phyloP scores from a whole-genome alignment of 2,797 vertebrate species.

The Micromesistius poutassou region DNA sequence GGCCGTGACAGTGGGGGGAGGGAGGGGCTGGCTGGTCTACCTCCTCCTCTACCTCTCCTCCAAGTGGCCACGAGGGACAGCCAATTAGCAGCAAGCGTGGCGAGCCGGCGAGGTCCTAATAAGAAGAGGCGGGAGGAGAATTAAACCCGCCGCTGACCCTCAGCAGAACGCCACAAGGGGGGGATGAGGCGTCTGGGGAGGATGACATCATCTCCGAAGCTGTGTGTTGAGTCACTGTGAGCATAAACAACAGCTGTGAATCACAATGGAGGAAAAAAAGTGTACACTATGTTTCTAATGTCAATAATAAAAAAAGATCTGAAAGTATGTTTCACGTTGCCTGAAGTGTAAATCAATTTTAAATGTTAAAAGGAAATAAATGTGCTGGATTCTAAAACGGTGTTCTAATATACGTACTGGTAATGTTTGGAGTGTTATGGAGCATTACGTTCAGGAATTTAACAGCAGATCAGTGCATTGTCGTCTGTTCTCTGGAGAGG shows the following conservation, averaged over 20 bases:
- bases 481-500: not conserved
- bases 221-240: not conserved
- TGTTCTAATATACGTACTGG: not conserved
- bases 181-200: too few species aligned
- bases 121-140: conserved; percentile 90
- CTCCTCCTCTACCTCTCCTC: conserved; percentile 71
- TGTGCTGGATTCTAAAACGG: not conserved
- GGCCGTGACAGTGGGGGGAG: not conserved
- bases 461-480: not conserved
- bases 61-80: conserved; percentile 88
- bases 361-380: not conserved
- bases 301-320: not conserved
- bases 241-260: not conserved
- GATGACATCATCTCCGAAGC: not conserved
- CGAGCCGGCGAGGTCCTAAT: conserved; percentile 87
- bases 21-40: conserved; percentile 28
- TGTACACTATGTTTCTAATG: not conserved
- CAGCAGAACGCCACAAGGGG: conserved; percentile 69
- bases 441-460: not conserved
- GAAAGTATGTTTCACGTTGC: not conserved
- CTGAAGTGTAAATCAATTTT: not conserved
- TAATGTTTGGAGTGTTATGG: too few species aligned
- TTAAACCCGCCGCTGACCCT: conserved; percentile 88
- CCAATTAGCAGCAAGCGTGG: conserved; percentile 93
- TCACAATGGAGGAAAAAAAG: not conserved